Base-by-base conservation (phyloP, 2,888 invertebrate genomes). In the Pardosa pseudoannulata region DNA sequence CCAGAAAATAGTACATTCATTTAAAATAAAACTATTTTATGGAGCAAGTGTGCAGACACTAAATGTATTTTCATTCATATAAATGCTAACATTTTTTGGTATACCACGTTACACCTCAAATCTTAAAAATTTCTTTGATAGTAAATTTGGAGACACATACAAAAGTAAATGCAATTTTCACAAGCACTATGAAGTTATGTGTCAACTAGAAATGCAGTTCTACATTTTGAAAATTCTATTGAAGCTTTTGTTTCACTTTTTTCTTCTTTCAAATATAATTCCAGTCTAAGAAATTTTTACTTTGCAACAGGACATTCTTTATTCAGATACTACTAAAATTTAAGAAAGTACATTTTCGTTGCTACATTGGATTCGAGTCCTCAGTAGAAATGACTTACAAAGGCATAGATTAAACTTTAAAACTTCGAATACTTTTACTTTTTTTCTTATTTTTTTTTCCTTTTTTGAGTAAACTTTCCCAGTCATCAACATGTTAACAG, bases 401-500 rank as follows among this genome's bases (percentile, higher is more conserved):
- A 70, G 56, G 70, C 78, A 70, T 46, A 56, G 70, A 36, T 56
- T 68, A 68, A 65, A 76, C 65, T 50, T 76, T 67, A 68, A 76
- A 78, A 70, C 36, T 46, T 46, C 41, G 36, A 65, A 31, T 41
- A 41, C 28, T 41, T 28, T 36, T 70, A 27, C 31, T 67, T 19
- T 56, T 23, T 56, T 16, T 16, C 23, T 56, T 46, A n/a, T 46
- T 9, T 46, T 16, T 2, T 46, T 46, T 2, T 6, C 7, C 23
- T 23, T 11, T 71, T 50, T 41, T 41, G 46, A 70, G 78, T 78
- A 78, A 78, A 78, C 78, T 78, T 50, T 68, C 50, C 50, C 78
- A 78, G 68, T 50, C 32, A 67, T 70, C 68, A 76, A 76, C 76
- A 76, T 76, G 41, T 76, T 23, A 68, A 76, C 67, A 76, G 68